Percentiles rank a stretch among this genome's conserved stretches.
Evolutionary conservation across 1,140 invertebrate species (phyloP).

Genomic region (Drosophila tani): DNA sequence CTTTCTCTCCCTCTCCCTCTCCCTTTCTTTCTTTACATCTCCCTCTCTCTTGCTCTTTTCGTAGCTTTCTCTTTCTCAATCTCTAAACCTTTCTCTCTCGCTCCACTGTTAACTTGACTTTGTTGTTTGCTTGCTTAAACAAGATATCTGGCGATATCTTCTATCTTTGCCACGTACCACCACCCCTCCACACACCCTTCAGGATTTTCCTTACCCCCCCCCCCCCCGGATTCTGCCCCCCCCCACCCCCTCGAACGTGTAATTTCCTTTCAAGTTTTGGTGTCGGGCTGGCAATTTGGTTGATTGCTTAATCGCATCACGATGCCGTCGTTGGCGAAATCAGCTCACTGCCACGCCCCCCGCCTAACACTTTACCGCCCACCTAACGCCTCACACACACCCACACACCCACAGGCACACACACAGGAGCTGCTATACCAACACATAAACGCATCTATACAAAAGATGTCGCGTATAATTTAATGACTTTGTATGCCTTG

Average conservation of each 20-base stretch:
- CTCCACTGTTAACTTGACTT: slow-evolving; percentile 9
- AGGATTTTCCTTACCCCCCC: background rate
- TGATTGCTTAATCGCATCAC: slow-evolving; percentile 83
- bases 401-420: slow-evolving; percentile 1
- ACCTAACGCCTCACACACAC: slow-evolving; percentile 1
- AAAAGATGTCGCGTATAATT: slow-evolving; percentile 84
- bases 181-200: background rate
- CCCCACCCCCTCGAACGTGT: slow-evolving; percentile 35
- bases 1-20: background rate
- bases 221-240: background rate
- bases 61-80: background rate
- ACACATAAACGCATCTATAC: slow-evolving; percentile 49
- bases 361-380: slow-evolving; percentile 31
- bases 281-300: slow-evolving; percentile 81
- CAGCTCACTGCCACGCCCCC: slow-evolving; percentile 61
- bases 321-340: slow-evolving; percentile 64
- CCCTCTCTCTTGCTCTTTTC: background rate
- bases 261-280: slow-evolving; percentile 82
- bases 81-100: background rate
- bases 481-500: slow-evolving; percentile 84
- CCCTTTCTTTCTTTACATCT: background rate
- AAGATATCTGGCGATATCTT: slow-evolving; percentile 39
- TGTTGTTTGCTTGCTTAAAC: slow-evolving; percentile 38
- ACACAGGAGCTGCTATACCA: background rate
- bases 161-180: slow-evolving; percentile 46